Conservation (phyloP, 1,140 invertebrate species). For the Panulirus ornatus region DNA sequence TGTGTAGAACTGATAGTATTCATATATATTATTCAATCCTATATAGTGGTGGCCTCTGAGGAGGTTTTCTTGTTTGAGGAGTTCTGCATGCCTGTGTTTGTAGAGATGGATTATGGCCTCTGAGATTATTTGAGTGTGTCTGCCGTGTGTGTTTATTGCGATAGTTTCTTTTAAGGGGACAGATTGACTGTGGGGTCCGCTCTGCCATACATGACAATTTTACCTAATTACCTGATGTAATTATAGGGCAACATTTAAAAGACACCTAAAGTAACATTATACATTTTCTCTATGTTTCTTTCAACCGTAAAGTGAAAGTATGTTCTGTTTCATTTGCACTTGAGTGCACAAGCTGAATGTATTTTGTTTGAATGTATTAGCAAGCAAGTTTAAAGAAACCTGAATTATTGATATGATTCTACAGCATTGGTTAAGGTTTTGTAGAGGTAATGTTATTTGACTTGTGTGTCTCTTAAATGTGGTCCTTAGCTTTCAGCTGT, state of each 20-base stretch:
- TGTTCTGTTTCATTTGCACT: background rate
- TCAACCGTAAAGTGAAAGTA: background rate
- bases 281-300: background rate
- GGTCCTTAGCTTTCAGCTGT: background rate
- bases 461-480: slow-evolving; percentile 9
- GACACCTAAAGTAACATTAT: background rate
- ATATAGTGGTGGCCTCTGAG: slow-evolving; percentile 53
- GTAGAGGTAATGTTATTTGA: background rate
- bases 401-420: background rate
- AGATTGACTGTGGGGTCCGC: slow-evolving; percentile 64
- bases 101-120: slow-evolving; percentile 46
- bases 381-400: background rate
- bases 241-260: background rate
- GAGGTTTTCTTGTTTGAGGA: slow-evolving; percentile 64
- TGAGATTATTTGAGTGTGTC: slow-evolving; percentile 61
- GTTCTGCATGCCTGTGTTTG: slow-evolving; percentile 67
- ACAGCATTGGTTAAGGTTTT: background rate
- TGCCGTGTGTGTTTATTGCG: slow-evolving; percentile 63
- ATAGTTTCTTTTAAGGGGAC: slow-evolving; percentile 56
- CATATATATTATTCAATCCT: slow-evolving; percentile 62
- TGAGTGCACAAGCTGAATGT: background rate
- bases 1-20: slow-evolving; percentile 70
- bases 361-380: background rate
- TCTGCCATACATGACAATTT: slow-evolving; percentile 71
- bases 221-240: slow-evolving; percentile 22